Percentiles rank a stretch among this genome's conserved stretches.
phyloP scores from a whole-genome alignment of 2,113 vertebrate species.

The Balaeniceps rex region DNA sequence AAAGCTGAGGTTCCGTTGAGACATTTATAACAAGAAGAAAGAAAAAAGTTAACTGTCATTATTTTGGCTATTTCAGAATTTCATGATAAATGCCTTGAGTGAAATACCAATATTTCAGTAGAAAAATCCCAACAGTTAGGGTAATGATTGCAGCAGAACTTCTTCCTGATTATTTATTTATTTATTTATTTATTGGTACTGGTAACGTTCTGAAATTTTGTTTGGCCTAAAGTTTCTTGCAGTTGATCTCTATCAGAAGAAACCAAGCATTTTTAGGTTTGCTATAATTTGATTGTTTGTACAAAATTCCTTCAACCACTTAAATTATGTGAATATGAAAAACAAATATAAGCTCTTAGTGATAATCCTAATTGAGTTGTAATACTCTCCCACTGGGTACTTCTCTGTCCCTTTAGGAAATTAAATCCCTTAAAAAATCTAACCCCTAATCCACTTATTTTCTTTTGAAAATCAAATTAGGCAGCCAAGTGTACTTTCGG shows the following conservation, averaged over 20 bases:
- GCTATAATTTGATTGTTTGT: background rate
- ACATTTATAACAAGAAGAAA: background rate
- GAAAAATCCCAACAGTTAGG: background rate
- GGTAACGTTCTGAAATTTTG: background rate
- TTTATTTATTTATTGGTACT: background rate
- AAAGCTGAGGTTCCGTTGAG: background rate
- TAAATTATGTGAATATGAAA: background rate
- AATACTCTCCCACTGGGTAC: conserved; percentile 2
- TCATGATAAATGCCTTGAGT: background rate
- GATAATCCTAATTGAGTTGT: conserved; percentile 47
- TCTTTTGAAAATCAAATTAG: conserved; percentile 21
- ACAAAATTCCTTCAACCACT: background rate
- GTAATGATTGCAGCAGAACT: background rate
- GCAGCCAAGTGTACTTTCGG: background rate
- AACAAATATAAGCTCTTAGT: background rate
- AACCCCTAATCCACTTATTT: conserved; percentile 49
- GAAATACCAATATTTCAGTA: background rate
- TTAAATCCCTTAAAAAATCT: conserved; percentile 30
- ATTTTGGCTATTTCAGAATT: background rate
- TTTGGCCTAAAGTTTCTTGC: background rate
- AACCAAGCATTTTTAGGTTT: background rate
- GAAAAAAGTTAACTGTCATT: background rate
- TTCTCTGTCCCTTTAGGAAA: background rate
- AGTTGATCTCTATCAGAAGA: background rate
- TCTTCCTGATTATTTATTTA: background rate